A percentile compares a stretch with the other conserved stretches of the same genome.
Evolutionary conservation across 2,888 invertebrate genomes (phyloP).

Genomic region (Caenorhabditis becei): DNA sequence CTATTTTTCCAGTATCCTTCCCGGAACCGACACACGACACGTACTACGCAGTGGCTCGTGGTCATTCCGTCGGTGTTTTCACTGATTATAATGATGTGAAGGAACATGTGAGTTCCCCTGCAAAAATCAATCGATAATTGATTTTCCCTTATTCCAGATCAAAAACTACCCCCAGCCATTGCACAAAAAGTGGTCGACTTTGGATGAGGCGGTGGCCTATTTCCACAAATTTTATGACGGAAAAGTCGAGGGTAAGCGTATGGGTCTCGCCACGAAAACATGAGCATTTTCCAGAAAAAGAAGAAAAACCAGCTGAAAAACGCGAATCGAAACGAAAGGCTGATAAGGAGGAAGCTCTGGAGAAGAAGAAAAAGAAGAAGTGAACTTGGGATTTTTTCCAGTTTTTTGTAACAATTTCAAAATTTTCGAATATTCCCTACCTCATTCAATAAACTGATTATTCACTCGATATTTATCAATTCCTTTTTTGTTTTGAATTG

Average conservation of each 20-base stretch:
- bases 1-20: constrained; percentile 55
- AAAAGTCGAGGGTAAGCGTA: constrained; percentile 39
- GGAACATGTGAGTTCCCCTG: constrained; percentile 60
- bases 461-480: too few species aligned
- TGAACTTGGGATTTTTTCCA: background rate
- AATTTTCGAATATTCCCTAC: background rate
- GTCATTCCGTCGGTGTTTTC: constrained; percentile 73
- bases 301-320: constrained; percentile 27
- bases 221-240: constrained; percentile 70
- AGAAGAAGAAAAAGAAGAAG: constrained; percentile 59
- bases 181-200: constrained; percentile 71
- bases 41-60: constrained; percentile 75
- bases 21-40: constrained; percentile 55
- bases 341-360: constrained; percentile 25
- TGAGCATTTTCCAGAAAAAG: background rate
- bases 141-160: constrained; percentile 59
- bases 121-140: too few species aligned
- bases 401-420: background rate
- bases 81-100: constrained; percentile 70
- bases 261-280: background rate
- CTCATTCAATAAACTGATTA: too few species aligned
- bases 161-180: constrained; percentile 72
- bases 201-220: constrained; percentile 70
- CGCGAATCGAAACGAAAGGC: constrained; percentile 45
- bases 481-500: background rate